Evolutionary conservation across 2,113 vertebrate species (phyloP).

Genomic region (Xiphias gladius): DNA sequence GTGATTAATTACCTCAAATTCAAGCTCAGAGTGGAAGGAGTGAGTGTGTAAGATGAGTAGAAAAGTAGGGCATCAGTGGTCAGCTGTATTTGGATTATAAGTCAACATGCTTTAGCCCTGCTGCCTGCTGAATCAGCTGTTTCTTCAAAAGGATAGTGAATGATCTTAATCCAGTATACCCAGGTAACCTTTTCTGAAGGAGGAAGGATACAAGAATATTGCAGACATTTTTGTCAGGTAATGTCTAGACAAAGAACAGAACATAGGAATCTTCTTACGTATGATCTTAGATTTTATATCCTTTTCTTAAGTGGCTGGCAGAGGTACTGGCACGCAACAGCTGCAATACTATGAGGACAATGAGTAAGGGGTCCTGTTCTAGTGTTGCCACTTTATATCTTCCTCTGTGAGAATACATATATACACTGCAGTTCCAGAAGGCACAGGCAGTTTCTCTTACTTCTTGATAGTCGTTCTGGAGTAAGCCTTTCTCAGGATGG

Average conservation of each 20-base stretch:
- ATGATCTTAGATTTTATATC: slow-evolving; percentile 21
- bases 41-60: slow-evolving; percentile 47
- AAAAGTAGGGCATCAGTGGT: slow-evolving; percentile 68
- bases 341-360: slow-evolving; percentile 4
- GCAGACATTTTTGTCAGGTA: slow-evolving; percentile 3
- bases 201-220: slow-evolving; percentile 29
- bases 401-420: slow-evolving; percentile 23
- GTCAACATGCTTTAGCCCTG: slow-evolving; percentile 65
- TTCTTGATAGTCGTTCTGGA: slow-evolving; percentile 65
- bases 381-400: slow-evolving; percentile 40
- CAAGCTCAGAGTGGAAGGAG: slow-evolving; percentile 23
- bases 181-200: slow-evolving; percentile 70
- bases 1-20: slow-evolving; percentile 58
- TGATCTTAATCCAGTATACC: slow-evolving; percentile 74
- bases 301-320: background rate
- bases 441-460: slow-evolving; percentile 41
- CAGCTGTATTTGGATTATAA: slow-evolving; percentile 74
- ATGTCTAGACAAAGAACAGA: slow-evolving; percentile 26
- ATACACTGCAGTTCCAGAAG: slow-evolving; percentile 33
- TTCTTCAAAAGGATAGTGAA: slow-evolving; percentile 68
- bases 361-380: slow-evolving; percentile 12
- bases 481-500: slow-evolving; percentile 67
- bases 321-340: background rate
- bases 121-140: slow-evolving; percentile 73
- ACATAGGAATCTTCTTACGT: background rate